A percentile compares a stretch with the other conserved stretches of the same genome.
These are phyloP conservation scores for Irena cyanogastra DNA, from an alignment of 2,113 vertebrate species.

Conservation along the genomic window DNA sequence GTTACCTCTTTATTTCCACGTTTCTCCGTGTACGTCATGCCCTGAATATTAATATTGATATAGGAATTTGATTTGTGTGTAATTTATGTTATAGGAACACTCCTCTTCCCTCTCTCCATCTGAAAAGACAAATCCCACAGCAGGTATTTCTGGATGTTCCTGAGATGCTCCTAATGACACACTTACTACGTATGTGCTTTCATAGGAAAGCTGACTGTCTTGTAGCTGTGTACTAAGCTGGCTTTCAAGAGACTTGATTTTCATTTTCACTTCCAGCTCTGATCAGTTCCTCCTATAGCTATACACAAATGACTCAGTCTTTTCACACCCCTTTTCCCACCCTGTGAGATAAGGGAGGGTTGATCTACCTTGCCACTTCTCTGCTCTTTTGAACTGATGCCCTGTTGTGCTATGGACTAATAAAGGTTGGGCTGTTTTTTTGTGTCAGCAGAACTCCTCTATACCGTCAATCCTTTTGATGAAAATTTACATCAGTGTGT, in stretches of 20 bases:
- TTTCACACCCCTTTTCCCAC: not conserved
- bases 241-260: not conserved
- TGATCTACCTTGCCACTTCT: not conserved
- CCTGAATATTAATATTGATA: not conserved
- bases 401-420: not conserved
- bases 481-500: not conserved
- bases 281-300: not conserved
- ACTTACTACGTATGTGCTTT: not conserved
- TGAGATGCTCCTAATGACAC: not conserved
- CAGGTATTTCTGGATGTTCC: not conserved
- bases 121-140: not conserved
- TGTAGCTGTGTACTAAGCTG: not conserved
- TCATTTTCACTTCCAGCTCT: not conserved
- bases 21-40: not conserved
- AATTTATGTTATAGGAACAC: not conserved
- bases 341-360: not conserved
- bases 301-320: not conserved
- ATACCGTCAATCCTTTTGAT: not conserved
- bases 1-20: not conserved
- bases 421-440: not conserved
- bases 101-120: not conserved
- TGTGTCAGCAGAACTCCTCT: not conserved
- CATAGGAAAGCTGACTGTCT: not conserved
- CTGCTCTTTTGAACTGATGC: not conserved
- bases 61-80: not conserved